Evolutionary conservation across 2,797 vertebrate genomes (phyloP).

Genomic region (Champsocephalus gunnari): DNA sequence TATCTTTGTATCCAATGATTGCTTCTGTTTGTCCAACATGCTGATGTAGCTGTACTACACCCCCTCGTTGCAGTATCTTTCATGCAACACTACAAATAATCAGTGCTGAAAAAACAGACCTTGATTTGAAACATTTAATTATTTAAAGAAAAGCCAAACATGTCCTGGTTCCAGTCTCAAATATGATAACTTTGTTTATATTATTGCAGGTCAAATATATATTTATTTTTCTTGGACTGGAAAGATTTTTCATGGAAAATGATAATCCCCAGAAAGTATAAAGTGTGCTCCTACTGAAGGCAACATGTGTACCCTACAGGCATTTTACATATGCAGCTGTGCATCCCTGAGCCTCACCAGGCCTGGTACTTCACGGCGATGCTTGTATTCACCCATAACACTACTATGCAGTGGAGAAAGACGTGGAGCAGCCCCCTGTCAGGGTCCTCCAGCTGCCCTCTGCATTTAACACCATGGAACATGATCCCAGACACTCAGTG

Average conservation of each 20-base stretch:
- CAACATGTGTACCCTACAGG: not conserved
- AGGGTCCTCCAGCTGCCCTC: slow-evolving; percentile 41
- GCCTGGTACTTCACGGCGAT: slow-evolving; percentile 12
- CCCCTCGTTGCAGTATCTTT: not conserved
- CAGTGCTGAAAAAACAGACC: not conserved
- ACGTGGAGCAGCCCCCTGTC: slow-evolving; percentile 47
- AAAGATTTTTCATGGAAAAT: no score
- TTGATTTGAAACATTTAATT: not conserved
- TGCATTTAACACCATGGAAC: slow-evolving; percentile 50
- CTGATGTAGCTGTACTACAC: not conserved
- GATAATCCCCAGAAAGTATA: not conserved
- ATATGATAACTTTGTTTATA: not conserved
- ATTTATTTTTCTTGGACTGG: not conserved
- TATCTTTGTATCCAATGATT: not conserved
- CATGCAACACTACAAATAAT: not conserved
- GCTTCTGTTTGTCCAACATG: not conserved
- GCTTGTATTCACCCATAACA: slow-evolving; percentile 13
- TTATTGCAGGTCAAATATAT: not conserved
- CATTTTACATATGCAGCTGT: slow-evolving; percentile 29
- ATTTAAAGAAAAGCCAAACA: not conserved
- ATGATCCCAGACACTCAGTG: slow-evolving; percentile 43
- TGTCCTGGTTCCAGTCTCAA: not conserved
- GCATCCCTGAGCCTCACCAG: slow-evolving; percentile 15
- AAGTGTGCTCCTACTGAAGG: not conserved
- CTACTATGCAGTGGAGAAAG: slow-evolving; percentile 1